Percentiles rank a stretch among this genome's conserved stretches.
Evolutionary conservation across 2,113 vertebrate genomes (phyloP).

Genomic region (Lipophrys pholis): DNA sequence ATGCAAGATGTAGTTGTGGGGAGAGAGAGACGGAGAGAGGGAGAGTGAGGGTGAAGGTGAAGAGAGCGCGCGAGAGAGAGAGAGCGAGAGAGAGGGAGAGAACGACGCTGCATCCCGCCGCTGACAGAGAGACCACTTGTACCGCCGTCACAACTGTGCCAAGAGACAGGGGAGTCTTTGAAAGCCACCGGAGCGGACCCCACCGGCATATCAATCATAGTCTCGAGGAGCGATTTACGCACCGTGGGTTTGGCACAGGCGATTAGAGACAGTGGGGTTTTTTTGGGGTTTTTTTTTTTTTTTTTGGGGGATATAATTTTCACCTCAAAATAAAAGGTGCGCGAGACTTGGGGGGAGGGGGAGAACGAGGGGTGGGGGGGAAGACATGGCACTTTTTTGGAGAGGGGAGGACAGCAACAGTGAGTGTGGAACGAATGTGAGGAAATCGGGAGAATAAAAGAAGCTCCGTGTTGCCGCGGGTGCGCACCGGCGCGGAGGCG

Average conservation of each 20-base stretch:
- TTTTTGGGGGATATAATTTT: too few relatives aligned
- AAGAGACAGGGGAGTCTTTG: slow-evolving; percentile 81
- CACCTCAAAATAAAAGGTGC: slow-evolving; percentile 1
- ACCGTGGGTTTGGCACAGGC: slow-evolving; percentile 33
- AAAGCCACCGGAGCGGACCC: slow-evolving; percentile 76
- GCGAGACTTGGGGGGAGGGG: too few relatives aligned
- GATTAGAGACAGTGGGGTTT: slow-evolving; percentile 6
- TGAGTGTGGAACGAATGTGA: slow-evolving; percentile 68
- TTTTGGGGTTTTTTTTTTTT: slow-evolving; percentile 34
- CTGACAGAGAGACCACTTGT: slow-evolving; percentile 82
- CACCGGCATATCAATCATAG: slow-evolving; percentile 84
- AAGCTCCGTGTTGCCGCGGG: slow-evolving; percentile 46
- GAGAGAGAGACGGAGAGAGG: too few relatives aligned
- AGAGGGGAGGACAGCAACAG: slow-evolving; percentile 49
- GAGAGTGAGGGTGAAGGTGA: too few relatives aligned
- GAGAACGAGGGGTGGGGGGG: not conserved
- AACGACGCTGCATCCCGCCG: slow-evolving; percentile 55
- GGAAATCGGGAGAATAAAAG: slow-evolving; percentile 4
- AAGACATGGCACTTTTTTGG: slow-evolving; percentile 60
- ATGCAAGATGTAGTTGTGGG: slow-evolving; percentile 43
- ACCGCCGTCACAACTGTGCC: slow-evolving; percentile 76
- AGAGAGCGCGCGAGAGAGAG: too few relatives aligned
- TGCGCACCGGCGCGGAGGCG: slow-evolving; percentile 70
- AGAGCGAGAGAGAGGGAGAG: slow-evolving; percentile 2
- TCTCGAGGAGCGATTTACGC: slow-evolving; percentile 55